Conservation (phyloP, 2,888 invertebrate species). For the Aphidoletes aphidimyza region DNA sequence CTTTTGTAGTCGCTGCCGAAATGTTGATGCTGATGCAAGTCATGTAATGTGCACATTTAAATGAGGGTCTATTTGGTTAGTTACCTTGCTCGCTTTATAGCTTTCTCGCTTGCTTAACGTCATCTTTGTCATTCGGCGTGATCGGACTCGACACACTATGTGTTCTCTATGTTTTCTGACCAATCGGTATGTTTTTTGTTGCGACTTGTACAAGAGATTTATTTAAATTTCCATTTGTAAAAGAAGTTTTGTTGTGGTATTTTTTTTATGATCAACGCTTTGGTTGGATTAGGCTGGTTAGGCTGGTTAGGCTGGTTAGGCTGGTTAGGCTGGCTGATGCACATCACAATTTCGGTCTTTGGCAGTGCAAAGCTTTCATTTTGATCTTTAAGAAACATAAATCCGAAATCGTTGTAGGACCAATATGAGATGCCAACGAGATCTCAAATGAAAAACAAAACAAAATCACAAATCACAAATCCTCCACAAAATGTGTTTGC, state of each 20-base stretch:
- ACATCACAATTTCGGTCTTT: not conserved
- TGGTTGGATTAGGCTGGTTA: too few relatives aligned
- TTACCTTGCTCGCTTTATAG: too few relatives aligned
- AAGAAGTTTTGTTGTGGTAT: slow-evolving; percentile 20
- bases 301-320: too few relatives aligned
- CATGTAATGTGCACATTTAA: slow-evolving; percentile 26
- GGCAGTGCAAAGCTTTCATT: not conserved
- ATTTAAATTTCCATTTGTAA: slow-evolving; percentile 24
- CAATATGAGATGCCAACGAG: too few relatives aligned
- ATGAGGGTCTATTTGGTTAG: slow-evolving; percentile 49
- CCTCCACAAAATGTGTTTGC: not conserved
- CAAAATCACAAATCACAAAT: not conserved
- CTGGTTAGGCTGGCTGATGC: too few relatives aligned
- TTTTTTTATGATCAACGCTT: too few relatives aligned
- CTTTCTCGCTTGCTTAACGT: slow-evolving; percentile 17
- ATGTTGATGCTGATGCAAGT: too few relatives aligned
- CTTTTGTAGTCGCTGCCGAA: not conserved
- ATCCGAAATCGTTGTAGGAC: not conserved
- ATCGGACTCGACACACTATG: slow-evolving; percentile 2
- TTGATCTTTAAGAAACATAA: not conserved
- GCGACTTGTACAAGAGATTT: slow-evolving; percentile 24
- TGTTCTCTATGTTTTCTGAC: slow-evolving; percentile 22
- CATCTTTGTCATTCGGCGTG: slow-evolving; percentile 30
- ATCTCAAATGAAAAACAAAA: not conserved
- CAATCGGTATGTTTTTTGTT: slow-evolving; percentile 33